phyloP scores from a whole-genome alignment of 2,888 invertebrate species.

The Catocala fraxini region DNA sequence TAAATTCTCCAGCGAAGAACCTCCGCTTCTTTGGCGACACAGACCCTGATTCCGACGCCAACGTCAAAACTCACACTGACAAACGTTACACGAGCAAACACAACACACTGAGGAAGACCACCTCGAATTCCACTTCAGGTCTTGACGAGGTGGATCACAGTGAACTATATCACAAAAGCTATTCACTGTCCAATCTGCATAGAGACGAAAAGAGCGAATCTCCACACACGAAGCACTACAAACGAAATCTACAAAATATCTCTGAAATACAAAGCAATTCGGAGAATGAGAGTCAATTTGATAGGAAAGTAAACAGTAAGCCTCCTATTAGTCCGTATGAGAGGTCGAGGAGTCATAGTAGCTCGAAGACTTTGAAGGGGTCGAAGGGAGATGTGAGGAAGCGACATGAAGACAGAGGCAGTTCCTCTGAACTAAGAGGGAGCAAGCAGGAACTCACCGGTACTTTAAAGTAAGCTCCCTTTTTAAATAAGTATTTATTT shows the following conservation, averaged over 20 bases:
- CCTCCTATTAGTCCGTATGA: constrained; percentile 83
- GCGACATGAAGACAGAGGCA: constrained; percentile 64
- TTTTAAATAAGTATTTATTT: constrained; percentile 44
- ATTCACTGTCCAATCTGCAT: constrained; percentile 78
- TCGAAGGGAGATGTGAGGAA: constrained; percentile 64
- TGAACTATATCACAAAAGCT: constrained; percentile 75
- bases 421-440: constrained; percentile 73
- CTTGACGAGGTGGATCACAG: constrained; percentile 78
- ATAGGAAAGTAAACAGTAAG: constrained; percentile 66
- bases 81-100: constrained; percentile 70
- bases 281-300: constrained; percentile 76
- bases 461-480: constrained; percentile 68
- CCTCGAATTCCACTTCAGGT: constrained; percentile 80
- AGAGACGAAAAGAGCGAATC: constrained; percentile 71
- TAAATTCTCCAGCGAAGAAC: constrained; percentile 89
- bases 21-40: constrained; percentile 95
- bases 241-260: constrained; percentile 87
- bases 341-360: constrained; percentile 80
- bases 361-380: constrained; percentile 78
- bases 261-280: constrained; percentile 84
- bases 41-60: constrained; percentile 91
- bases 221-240: constrained; percentile 72
- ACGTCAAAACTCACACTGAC: constrained; percentile 71
- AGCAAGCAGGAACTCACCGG: constrained; percentile 77
- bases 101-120: constrained; percentile 75